Evolutionary conservation across 2,113 vertebrate genomes (phyloP), one percentile per base, ranked within the genome.

Genomic region (Trematocara marginatum): DNA sequence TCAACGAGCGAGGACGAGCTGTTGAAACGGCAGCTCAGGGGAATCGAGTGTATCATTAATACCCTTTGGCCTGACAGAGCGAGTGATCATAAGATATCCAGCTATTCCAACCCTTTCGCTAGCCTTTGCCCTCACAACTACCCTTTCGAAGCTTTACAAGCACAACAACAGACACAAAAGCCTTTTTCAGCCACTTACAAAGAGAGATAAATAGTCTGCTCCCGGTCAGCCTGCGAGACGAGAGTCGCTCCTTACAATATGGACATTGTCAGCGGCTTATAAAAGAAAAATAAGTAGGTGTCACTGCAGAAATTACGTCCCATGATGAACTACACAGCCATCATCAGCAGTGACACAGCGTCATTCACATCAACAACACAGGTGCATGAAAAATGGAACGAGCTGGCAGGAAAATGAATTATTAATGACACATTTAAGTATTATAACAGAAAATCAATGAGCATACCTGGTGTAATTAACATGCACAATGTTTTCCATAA

Each of bases 371-470:
- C 95, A 94, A 92, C 95, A 93, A 93, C 95, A 93, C 96, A 97
- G 96, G 96, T 96, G 96, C 95, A 93, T 94, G 93, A 95, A 94
- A 96, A 95, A 96, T 95, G 94, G 92, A 94, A 81, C 52, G 87
- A 91, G 94, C 94, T 94, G 93, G 95, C 92, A 92, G 93, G 80
- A 90, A 94, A 95, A 97, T 97, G 96, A 96, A 97, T 96, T 96
- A 96, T 97, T 96, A 97, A 97, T 96, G 96, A 94, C 93, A 94
- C 95, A 95, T 95, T 96, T 95, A 96, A 96, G 95, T 95, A 96
- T 97, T 96, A 97, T 96, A 96, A 96, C 95, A 95, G 95, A 92
- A 95, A 96, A 96, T 96, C 96, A 95, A 96, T 95, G 95, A 96
- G 96, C 95, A 95, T 96, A 96, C 95, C 96, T 96, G 96, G 90